Conservation (phyloP, 2,797 vertebrate genomes). For the Malurus splendens region DNA sequence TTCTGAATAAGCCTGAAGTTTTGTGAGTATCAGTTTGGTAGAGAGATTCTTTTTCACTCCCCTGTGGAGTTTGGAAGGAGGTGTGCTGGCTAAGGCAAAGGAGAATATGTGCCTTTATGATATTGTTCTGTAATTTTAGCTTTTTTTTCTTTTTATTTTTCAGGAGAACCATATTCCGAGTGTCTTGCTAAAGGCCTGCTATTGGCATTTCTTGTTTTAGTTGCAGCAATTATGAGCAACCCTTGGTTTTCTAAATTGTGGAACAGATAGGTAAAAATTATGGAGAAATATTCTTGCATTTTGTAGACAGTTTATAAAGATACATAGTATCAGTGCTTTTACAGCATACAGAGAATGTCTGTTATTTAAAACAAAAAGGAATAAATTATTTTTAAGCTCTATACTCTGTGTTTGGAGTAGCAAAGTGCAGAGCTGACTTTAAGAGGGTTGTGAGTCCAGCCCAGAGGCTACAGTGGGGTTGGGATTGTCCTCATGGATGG, state of each 20-base stretch:
- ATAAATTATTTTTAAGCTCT: neutral
- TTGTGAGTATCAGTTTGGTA: neutral
- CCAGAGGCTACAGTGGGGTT: fast-evolving
- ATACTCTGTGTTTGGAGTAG: neutral
- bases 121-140: neutral
- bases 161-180: slow-evolving; percentile 85
- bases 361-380: neutral
- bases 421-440: neutral
- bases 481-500: neutral
- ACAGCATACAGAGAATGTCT: neutral
- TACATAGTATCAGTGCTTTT: neutral
- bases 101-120: neutral
- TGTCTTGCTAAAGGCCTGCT: slow-evolving; percentile 84
- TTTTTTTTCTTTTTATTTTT: neutral
- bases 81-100: neutral
- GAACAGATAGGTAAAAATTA: slow-evolving; percentile 5
- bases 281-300: neutral
- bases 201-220: slow-evolving; percentile 75
- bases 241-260: slow-evolving; percentile 79
- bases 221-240: slow-evolving; percentile 73
- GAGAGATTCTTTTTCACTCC: neutral
- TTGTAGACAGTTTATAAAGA: neutral
- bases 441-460: fast-evolving
- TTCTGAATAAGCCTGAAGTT: neutral
- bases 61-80: neutral